Evolutionary conservation across 2,888 invertebrate genomes (phyloP).

Genomic region (Caenorhabditis sp.): DNA sequence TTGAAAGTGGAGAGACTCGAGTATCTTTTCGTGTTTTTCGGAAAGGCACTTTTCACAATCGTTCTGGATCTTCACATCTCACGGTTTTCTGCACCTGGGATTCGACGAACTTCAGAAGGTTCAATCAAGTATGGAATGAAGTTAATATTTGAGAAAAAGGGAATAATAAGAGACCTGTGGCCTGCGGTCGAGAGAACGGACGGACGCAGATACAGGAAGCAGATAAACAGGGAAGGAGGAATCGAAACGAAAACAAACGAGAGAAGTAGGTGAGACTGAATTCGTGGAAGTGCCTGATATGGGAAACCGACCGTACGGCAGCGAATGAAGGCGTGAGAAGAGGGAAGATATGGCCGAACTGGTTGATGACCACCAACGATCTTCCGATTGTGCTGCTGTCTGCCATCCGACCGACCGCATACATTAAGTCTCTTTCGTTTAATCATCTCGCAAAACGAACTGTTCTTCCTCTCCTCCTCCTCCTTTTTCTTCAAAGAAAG

Average conservation of each 20-base stretch:
- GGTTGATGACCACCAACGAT: slow-evolving; percentile 21
- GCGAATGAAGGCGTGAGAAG: neutral
- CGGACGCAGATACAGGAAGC: neutral
- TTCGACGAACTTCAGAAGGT: no score
- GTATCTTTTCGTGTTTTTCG: neutral
- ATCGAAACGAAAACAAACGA: slow-evolving; percentile 4
- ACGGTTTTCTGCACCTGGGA: no score
- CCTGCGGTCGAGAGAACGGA: neutral
- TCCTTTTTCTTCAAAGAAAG: no score
- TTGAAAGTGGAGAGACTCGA: slow-evolving; percentile 1
- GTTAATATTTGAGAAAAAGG: no score
- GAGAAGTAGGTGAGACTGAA: slow-evolving; percentile 44
- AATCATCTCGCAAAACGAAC: slow-evolving; percentile 7
- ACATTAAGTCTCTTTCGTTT: slow-evolving; percentile 6
- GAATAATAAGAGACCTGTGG: neutral
- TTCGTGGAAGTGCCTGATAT: slow-evolving; percentile 20
- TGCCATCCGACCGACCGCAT: neutral
- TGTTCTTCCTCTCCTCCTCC: neutral
- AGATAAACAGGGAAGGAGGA: slow-evolving; percentile 7
- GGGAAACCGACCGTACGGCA: slow-evolving; percentile 22
- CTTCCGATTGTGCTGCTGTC: slow-evolving; percentile 10
- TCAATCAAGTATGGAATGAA: no score
- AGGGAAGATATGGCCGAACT: slow-evolving; percentile 17
- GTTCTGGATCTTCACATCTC: no score
- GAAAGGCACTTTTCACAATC: neutral